Evolutionary conservation across 1,140 invertebrate species (phyloP).

Genomic region (Proales similis): DNA sequence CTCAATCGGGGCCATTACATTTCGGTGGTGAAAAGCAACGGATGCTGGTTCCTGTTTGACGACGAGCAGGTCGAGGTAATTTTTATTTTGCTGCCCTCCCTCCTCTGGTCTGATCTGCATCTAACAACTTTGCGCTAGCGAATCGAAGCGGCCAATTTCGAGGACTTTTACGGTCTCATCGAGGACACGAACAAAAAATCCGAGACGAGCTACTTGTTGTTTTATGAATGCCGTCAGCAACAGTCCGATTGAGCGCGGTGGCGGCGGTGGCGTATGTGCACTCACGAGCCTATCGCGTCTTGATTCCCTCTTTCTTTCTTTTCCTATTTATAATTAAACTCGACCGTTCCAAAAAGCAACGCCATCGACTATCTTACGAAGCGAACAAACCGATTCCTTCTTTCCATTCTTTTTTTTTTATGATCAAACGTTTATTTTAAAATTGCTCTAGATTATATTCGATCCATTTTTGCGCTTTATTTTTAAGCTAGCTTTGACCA

Average conservation of each 20-base stretch:
- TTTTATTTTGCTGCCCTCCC: conserved; percentile 43
- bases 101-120: background rate
- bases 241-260: background rate
- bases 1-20: conserved; percentile 99
- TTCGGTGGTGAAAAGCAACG: conserved; percentile 97
- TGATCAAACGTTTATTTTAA: no score
- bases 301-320: no score
- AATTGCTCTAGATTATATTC: no score
- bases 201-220: conserved; percentile 99
- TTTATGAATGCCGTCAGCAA: conserved; percentile 93
- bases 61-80: conserved; percentile 99
- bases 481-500: no score
- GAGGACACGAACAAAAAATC: conserved; percentile 91
- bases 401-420: no score
- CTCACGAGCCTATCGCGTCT: no score
- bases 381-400: no score
- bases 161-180: conserved; percentile 97
- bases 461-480: no score
- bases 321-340: no score
- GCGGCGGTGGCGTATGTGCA: no score
- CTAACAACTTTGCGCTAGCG: conserved; percentile 63
- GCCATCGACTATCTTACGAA: no score
- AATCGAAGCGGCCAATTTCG: conserved; percentile 95
- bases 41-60: conserved; percentile 97
- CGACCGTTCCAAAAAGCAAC: no score